Conservation (phyloP, 2,113 vertebrate species). For the Thryonomys swinderianus region DNA sequence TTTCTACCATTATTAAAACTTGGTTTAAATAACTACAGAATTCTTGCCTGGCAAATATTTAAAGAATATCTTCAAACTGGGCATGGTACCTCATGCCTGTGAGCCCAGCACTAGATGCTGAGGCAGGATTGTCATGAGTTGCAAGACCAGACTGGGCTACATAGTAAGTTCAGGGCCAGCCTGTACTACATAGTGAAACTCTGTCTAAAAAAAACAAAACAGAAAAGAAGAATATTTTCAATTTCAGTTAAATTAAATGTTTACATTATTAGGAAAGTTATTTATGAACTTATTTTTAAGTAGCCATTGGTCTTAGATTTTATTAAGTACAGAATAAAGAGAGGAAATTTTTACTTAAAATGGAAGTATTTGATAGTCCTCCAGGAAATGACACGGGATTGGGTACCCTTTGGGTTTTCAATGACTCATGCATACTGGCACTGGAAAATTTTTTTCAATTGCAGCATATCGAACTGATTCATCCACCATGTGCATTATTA, state of each 20-base stretch:
- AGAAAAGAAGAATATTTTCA: conserved; percentile 23
- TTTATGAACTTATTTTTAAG: conserved; percentile 63
- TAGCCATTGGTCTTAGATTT: conserved; percentile 44
- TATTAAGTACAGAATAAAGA: conserved; percentile 48
- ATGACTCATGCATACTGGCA: conserved; percentile 58
- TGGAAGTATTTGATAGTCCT: conserved; percentile 59
- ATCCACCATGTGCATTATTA: neutral
- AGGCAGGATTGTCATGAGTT: no score
- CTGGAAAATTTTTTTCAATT: neutral
- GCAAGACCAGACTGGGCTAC: no score
- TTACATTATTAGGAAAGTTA: conserved; percentile 61
- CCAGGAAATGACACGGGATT: conserved; percentile 75
- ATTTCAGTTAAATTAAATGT: conserved; percentile 35
- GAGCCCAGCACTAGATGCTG: no score
- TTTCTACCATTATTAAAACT: conserved; percentile 19
- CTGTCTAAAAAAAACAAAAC: no score
- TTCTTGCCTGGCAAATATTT: conserved; percentile 18
- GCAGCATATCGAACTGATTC: conserved; percentile 13
- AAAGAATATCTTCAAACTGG: conserved; percentile 30
- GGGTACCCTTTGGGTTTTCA: conserved; percentile 49
- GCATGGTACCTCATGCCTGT: no score
- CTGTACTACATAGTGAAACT: no score
- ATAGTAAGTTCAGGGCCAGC: no score
- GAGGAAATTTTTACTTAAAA: conserved; percentile 73
- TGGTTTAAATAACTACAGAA: conserved; percentile 33